Evolutionary conservation across 2,888 invertebrate genomes (phyloP), one percentile per base, ranked within the genome.

Genomic region (Formica aserva): DNA sequence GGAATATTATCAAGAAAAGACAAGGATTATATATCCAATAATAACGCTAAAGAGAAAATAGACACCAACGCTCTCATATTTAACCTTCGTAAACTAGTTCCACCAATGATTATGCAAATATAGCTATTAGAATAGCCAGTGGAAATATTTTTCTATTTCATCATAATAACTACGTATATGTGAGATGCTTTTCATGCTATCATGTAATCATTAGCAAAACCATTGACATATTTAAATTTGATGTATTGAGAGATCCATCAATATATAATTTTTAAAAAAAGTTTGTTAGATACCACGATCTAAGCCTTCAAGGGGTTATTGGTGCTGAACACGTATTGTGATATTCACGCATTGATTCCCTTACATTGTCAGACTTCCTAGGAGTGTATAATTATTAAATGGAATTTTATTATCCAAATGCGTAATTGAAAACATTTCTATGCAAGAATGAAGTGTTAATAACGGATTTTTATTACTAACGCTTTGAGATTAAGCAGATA

Each of bases 41-140:
- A 69, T 45, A 67, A 26, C 0, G 29, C 29, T 69, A 69, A 13
- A 29, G 48, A 48, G 29, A 29, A 67, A 69, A 69, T n/a, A 48
- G 6, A 2, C n/a, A 9, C 0, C 1, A 69, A 29, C 29, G 15
- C 45, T 69, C 29, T 71, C 22, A 15, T 9, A n/a, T 32, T 45
- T 22, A 32, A 52, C 4, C 52, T 32, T 52, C 32, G 48, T 52
- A 52, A 71, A 71, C 4, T 29, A 9, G 45, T 45, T 45, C 13
- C 29, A 13, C 15, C 13, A 32, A 32, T 32, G 3, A n/a, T n/a
- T 67, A 18, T 45, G 13, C 13, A 48, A 15, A 29, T n/a, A 45
- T 6, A 32, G 29, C 29, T n/a, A 13, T 45, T 48, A 69, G 13
- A 6, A 29, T 5, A 48, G 29, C 6, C 18, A 48, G 48, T 69